Base-by-base conservation (phyloP, 2,113 vertebrate species). In the Mastomys coucha region DNA sequence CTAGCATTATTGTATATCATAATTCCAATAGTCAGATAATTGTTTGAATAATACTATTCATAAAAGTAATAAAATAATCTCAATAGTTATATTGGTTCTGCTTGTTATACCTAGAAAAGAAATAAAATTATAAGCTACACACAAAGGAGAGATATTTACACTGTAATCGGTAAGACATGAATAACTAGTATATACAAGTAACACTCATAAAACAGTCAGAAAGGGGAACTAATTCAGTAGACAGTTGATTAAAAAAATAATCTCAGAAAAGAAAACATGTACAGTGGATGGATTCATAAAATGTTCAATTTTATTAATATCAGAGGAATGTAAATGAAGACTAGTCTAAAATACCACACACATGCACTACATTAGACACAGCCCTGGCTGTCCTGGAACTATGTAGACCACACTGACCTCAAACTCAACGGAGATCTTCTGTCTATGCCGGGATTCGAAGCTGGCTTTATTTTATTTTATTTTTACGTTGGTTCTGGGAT, bases 1-100 rank as follows among this genome's bases (percentile, higher is more conserved):
- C 42, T 67, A 86, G 49, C 31, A 82, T 90, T 33, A 60, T 42
- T 89, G 39, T 73, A 77, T 82, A 82, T 88, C 39, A 84, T 77
- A 92, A 94, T 88, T 80, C 56, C 10, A 91, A 80, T 90, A 22
- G 76, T 80, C 60, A 69, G 28, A 82, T 53, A 92, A 88, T 78
- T 94, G 1, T 92, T 89, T 91, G n/a, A 65, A 3, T 45, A 92
- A 91, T 36, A 56, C 17, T 73, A 69, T 67, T 86, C 2, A 77
- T 81, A 89, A 93, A 49, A 89, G 80, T 31, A 93, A 93, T 89
- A 65, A 89, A 90, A 97, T 84, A 89, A 45, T 76, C 7, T 94
- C 87, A 90, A 45, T 56, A 63, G 63, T 31, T 90, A 14, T 73
- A 81, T 92, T 84, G 65, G 58, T 93, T 73, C 49, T 84, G 26